These are phyloP conservation scores for Sylvilagus bachmani DNA, from an alignment of 2,113 vertebrate species.

Conservation along the genomic window DNA sequence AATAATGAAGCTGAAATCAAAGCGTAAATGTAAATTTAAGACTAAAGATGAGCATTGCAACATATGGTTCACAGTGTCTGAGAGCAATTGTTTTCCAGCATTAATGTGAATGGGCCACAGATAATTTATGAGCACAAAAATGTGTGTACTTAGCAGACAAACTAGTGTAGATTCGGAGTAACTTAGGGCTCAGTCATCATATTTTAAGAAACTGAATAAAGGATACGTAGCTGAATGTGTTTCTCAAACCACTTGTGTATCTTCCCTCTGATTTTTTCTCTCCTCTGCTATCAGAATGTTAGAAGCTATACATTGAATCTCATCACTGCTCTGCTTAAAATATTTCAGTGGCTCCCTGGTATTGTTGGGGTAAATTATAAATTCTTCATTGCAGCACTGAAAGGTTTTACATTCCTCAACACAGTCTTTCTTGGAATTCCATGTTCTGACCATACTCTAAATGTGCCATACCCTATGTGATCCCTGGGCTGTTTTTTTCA, in stretches of 20 bases:
- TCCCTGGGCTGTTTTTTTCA: neutral
- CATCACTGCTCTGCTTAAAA: neutral
- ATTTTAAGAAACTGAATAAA: conserved; percentile 16
- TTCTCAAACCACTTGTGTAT: neutral
- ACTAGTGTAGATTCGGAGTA: neutral
- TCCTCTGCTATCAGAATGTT: neutral
- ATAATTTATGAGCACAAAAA: neutral
- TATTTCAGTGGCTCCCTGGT: neutral
- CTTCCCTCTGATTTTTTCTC: neutral
- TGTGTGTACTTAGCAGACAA: neutral
- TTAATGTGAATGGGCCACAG: neutral
- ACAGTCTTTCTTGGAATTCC: neutral
- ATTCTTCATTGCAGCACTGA: neutral
- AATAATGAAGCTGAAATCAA: neutral
- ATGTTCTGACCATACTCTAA: neutral
- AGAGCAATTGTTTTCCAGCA: neutral
- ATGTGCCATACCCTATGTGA: neutral
- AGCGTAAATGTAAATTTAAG: conserved; percentile 43
- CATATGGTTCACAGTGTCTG: neutral
- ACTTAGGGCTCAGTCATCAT: neutral
- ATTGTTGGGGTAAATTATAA: conserved; percentile 1
- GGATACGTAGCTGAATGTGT: neutral
- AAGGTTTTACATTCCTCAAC: neutral
- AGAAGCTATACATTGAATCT: neutral
- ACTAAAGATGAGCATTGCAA: neutral